phyloP scores from a whole-genome alignment of 2,888 invertebrate genomes.

The Alentia gelatinosa region DNA sequence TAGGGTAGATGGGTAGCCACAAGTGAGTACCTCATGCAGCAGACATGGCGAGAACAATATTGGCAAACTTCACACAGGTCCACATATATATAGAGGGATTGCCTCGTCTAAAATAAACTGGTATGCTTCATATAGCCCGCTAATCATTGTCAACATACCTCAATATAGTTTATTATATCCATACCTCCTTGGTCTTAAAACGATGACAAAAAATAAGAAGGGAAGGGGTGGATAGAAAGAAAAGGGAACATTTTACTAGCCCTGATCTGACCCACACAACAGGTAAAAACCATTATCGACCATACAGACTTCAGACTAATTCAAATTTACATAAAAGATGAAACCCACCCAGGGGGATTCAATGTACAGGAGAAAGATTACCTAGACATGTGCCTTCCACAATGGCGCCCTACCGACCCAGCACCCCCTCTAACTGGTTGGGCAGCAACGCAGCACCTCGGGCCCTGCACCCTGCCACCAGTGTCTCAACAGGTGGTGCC shows the following conservation, averaged over 20 bases:
- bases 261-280: constrained; percentile 8
- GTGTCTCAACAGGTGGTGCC: background rate
- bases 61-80: background rate
- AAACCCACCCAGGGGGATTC: background rate
- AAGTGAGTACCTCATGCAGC: too few relatives aligned
- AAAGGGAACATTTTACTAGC: background rate
- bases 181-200: background rate
- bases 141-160: constrained; percentile 37
- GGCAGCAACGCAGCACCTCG: background rate
- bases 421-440: background rate
- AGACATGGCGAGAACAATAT: constrained; percentile 10
- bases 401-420: background rate
- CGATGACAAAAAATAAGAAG: background rate
- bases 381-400: constrained; percentile 16
- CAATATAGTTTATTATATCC: background rate
- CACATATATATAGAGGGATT: background rate
- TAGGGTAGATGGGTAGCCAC: too few relatives aligned
- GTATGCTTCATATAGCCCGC: constrained; percentile 40
- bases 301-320: constrained; percentile 43
- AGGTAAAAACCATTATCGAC: constrained; percentile 48
- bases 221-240: background rate
- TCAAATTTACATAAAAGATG: constrained; percentile 44
- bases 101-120: background rate
- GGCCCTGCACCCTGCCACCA: background rate
- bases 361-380: constrained; percentile 33